Evolutionary conservation across 2,797 vertebrate genomes (phyloP).

Genomic region (Typhlichthys subterraneus): DNA sequence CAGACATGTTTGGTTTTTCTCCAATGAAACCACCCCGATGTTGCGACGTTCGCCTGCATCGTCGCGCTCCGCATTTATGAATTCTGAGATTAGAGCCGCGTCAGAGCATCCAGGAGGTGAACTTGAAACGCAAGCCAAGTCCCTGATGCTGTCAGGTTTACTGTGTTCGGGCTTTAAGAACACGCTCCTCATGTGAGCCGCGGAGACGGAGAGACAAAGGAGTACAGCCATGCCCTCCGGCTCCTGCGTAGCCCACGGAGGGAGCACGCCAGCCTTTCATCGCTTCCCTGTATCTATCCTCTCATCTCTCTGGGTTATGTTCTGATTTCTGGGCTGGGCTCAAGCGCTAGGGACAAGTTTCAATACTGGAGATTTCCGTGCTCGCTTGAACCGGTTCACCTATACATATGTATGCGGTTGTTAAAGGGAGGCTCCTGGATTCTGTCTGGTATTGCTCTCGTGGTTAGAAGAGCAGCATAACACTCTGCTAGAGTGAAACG

Average conservation of each 20-base stretch:
- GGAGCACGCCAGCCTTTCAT: constrained; percentile 67
- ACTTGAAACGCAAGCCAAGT: constrained; percentile 42
- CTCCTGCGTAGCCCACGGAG: constrained; percentile 66
- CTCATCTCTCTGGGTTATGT: constrained; percentile 69
- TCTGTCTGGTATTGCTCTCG: no score
- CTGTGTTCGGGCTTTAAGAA: constrained; percentile 46
- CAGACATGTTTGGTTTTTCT: no score
- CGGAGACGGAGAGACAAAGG: constrained; percentile 56
- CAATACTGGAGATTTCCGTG: constrained; percentile 63
- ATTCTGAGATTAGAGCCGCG: constrained; percentile 18
- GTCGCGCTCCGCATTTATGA: not conserved
- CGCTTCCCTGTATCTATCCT: constrained; percentile 55
- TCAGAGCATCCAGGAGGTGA: constrained; percentile 31
- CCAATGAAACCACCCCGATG: not conserved
- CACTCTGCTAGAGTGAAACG: no score
- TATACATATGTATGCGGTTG: constrained; percentile 2
- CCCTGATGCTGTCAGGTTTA: constrained; percentile 43
- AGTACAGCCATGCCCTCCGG: constrained; percentile 62
- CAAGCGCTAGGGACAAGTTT: constrained; percentile 73
- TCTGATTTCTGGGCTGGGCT: constrained; percentile 68
- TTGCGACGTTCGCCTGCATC: not conserved
- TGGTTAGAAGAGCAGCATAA: no score
- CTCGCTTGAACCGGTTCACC: constrained; percentile 62
- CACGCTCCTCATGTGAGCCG: constrained; percentile 41
- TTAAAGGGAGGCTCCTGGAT: no score